Conservation (phyloP, 2,797 vertebrate genomes). For the Trematomus bernacchii region DNA sequence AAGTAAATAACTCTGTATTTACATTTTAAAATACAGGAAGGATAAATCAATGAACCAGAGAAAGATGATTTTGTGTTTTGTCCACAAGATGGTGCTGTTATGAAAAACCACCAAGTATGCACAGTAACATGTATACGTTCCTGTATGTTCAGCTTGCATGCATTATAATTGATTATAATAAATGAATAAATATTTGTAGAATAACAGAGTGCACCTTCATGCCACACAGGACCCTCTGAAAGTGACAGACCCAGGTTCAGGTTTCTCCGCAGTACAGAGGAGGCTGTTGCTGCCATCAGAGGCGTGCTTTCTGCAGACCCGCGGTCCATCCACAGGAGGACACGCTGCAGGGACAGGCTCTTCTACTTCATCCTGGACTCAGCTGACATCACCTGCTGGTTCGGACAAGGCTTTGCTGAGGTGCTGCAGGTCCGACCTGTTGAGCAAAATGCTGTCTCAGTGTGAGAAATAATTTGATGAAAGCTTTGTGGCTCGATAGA, state of each 20-base stretch:
- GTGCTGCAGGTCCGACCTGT: constrained; percentile 84
- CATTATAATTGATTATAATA: not conserved
- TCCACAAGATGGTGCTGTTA: constrained; percentile 58
- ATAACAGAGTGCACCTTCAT: constrained; percentile 3
- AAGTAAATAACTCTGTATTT: too few relatives aligned
- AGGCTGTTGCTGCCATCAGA: constrained; percentile 85
- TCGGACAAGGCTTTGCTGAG: constrained; percentile 90
- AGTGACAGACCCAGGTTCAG: constrained; percentile 76
- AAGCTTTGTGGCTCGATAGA: not conserved
- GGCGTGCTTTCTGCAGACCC: constrained; percentile 90
- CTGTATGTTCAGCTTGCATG: too few relatives aligned
- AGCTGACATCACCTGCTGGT: constrained; percentile 92
- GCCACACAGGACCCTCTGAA: constrained; percentile 55
- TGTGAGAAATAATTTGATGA: constrained; percentile 12
- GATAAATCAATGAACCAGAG: not conserved
- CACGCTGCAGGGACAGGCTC: constrained; percentile 87
- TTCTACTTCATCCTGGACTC: constrained; percentile 91
- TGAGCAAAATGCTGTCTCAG: not conserved
- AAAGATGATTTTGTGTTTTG: not conserved
- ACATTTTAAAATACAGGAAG: too few relatives aligned
- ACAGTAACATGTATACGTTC: not conserved
- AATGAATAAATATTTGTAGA: not conserved
- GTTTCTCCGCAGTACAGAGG: constrained; percentile 86
- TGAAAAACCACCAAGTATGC: not conserved
- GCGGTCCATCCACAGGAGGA: constrained; percentile 90